These are phyloP conservation scores for Dinomys branickii DNA, from an alignment of 2,113 vertebrate species.

Conservation along the genomic window DNA sequence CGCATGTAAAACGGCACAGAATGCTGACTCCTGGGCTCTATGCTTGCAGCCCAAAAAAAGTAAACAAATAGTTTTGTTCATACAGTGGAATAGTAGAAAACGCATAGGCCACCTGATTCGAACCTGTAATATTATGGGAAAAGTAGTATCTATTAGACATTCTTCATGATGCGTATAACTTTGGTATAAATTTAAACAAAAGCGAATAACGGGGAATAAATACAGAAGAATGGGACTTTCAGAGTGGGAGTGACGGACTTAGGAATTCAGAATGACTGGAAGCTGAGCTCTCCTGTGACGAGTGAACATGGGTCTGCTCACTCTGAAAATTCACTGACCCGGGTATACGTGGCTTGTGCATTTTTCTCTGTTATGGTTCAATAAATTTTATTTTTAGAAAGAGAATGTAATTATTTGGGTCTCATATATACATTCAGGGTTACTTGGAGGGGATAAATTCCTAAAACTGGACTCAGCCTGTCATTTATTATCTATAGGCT, in stretches of 20 bases:
- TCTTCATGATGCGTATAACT: not conserved
- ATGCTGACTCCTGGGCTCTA: not conserved
- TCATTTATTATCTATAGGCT: not conserved
- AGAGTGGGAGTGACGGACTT: no score
- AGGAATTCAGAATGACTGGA: no score
- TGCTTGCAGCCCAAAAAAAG: not conserved
- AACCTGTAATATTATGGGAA: not conserved
- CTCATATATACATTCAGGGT: not conserved
- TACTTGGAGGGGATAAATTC: not conserved
- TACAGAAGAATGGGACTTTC: not conserved
- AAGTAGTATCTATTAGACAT: not conserved
- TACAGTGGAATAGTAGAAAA: not conserved
- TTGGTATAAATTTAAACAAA: not conserved
- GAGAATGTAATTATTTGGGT: not conserved
- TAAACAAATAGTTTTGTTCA: not conserved
- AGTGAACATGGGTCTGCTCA: not conserved
- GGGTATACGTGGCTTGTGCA: not conserved
- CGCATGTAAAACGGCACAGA: not conserved
- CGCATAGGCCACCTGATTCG: not conserved
- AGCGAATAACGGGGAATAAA: not conserved
- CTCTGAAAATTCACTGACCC: not conserved
- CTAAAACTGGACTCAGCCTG: not conserved
- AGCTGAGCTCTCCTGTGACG: no score
- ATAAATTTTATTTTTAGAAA: not conserved
- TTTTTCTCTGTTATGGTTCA: not conserved